Evolutionary conservation across 1,140 invertebrate species (phyloP).

Genomic region (Drosophila tropicalis): DNA sequence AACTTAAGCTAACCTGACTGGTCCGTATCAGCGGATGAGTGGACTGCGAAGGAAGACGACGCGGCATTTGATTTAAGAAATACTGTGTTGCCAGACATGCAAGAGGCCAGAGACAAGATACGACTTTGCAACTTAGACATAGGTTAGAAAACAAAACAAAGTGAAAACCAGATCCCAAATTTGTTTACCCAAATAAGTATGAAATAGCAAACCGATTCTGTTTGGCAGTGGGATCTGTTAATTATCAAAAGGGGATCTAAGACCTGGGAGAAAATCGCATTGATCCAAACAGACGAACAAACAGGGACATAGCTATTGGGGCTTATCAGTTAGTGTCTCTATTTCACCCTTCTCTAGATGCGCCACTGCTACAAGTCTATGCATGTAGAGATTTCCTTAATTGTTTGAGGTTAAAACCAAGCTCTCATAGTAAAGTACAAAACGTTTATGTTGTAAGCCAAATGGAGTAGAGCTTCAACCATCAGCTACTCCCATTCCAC

Average conservation of each 20-base stretch:
- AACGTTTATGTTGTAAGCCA: background rate
- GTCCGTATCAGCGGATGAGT: conserved; percentile 88
- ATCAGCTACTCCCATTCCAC: background rate
- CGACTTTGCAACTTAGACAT: background rate
- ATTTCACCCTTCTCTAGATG: too few species aligned
- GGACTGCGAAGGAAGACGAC: conserved; percentile 70
- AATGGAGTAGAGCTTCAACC: background rate
- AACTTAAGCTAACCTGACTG: conserved; percentile 93
- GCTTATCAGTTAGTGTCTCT: too few species aligned
- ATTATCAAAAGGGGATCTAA: too few species aligned
- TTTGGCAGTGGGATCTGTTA: too few species aligned
- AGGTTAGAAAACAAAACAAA: background rate
- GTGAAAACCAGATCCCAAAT: too few species aligned
- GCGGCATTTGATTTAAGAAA: conserved; percentile 51
- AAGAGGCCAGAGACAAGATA: conserved; percentile 19
- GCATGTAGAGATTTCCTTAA: background rate
- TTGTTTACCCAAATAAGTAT: too few species aligned
- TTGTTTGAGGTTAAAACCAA: background rate
- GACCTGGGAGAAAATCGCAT: too few species aligned
- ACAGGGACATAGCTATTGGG: too few species aligned
- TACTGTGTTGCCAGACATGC: conserved; percentile 49
- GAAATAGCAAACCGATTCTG: too few species aligned
- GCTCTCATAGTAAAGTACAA: background rate
- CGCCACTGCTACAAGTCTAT: too few species aligned
- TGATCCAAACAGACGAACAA: too few species aligned